Evolutionary conservation across 2,113 vertebrate species (phyloP), one percentile per base, ranked within the genome.

Genomic region (Atherinomorus stipes): DNA sequence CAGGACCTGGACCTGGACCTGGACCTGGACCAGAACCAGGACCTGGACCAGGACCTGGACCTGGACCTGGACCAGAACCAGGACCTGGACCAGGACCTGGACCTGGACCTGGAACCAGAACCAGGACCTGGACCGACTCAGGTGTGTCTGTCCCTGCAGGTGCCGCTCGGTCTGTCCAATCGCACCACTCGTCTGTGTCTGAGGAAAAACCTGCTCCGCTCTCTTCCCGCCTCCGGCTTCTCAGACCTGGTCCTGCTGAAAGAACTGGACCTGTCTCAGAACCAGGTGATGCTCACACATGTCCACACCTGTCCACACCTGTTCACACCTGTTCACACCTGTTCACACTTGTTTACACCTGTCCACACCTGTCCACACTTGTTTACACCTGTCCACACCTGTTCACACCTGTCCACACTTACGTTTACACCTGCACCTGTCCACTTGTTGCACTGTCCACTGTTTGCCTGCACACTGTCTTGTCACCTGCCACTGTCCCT

Each of bases 171-270:
- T 25, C 63, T 89, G 16, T 94, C 96, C 64, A 95, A 95, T 0
- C 90, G 91, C 69, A 97, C 96, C 78, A 86, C 90, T 62, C 94
- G 93, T 25, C 94, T 97, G 71, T 95, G 94, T 81, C 91, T 97
- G 89, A 95, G 96, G 76, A 94, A 90, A 86, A 97, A 97, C 90
- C 89, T 77, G 37, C 94, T 97, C 79, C 78, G 85, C 2, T 94
- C 92, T 3, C 86, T 97, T 61, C 94, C 95, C 4, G 88, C 82
- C 0, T 88, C 95, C 0, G 92, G 94, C 57, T 97, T 97, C 82
- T 88, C 63, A 73, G 89, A 93, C 44, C 90, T 97, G 75, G 88
- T 90, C 3, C 50, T 80, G 26, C 78, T 90, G 0, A 22, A 57
- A 15, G 76, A 80, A 28, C 85, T 90, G 3, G 78, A 89, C 76